Base-by-base conservation (phyloP, 1,140 invertebrate species). In the Onthophagus taurus region DNA sequence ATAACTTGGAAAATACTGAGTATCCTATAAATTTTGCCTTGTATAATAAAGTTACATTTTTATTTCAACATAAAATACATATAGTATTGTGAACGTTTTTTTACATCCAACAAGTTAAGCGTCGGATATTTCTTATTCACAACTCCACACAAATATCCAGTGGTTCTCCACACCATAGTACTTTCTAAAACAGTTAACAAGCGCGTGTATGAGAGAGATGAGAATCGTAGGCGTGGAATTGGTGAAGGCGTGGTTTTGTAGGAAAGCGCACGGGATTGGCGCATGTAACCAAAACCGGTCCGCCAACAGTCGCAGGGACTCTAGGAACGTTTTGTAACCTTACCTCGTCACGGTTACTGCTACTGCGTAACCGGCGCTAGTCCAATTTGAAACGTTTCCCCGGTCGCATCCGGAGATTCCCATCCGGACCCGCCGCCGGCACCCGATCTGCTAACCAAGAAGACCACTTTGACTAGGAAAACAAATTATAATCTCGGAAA, bases 221-320 rank as follows among this genome's bases (percentile, higher is more conserved):
- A n/a, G n/a, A n/a, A n/a, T n/a, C n/a, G n/a, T n/a, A n/a, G n/a
- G n/a, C n/a, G n/a, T n/a, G n/a, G n/a, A n/a, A n/a, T n/a, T n/a
- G n/a, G n/a, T 13, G 18, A 37, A 20, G 35, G 35, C 35, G 35
- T 42, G 20, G 17, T 31, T 8, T 17, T n/a, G 5, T 7, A 4
- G 8, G 24, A 21, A 4, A 21, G 7, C 34, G 2, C 16, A 14
- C 24, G 16, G 39, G 19, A 61, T 61, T 61, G 59, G 59, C 43
- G 7, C 29, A 51, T 50, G 54, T 53, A 49, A 36, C 51, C 14
- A 45, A 45, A 33, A 48, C 46, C 48, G 49, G 45, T 42, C 55
- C 53, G 50, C 59, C 57, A 61, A 61, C 59, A 53, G 57, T 55
- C 51, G 38, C 47, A 48, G 47, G 50, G 44, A 58, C 53, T 51